Conservation (phyloP, 2,113 vertebrate genomes). For the Gadus macrocephalus region DNA sequence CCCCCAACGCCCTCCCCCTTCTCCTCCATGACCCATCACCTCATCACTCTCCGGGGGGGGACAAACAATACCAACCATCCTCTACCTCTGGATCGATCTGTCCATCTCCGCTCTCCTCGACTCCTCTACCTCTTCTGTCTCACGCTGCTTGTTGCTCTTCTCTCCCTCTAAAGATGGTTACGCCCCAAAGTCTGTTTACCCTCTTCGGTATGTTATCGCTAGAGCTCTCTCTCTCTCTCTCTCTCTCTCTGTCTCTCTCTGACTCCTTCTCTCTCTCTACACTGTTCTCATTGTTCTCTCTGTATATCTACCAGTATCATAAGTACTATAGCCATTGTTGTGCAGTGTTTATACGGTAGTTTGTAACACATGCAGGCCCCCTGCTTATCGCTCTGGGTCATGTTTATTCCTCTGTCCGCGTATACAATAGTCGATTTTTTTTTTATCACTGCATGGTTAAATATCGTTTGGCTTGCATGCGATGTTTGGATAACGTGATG, state of each 20-base stretch:
- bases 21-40: conserved; percentile 94
- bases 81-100: conserved; percentile 99
- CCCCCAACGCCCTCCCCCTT: conserved; percentile 66
- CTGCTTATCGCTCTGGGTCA: conserved; percentile 38
- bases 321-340: conserved; percentile 31
- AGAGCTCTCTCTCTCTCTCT: conserved; percentile 88
- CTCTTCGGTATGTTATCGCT: conserved; percentile 92
- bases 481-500: conserved; percentile 77
- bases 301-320: conserved; percentile 40
- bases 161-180: conserved; percentile 84
- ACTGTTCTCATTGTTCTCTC: conserved; percentile 38
- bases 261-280: conserved; percentile 63
- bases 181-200: conserved; percentile 88
- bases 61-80: conserved; percentile 57
- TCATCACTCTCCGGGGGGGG: conserved; percentile 97
- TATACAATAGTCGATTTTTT: conserved; percentile 71
- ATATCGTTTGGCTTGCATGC: conserved; percentile 83
- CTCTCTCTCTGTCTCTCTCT: conserved; percentile 68
- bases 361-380: conserved; percentile 12
- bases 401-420: conserved; percentile 66
- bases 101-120: conserved; percentile 97
- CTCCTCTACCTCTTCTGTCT: conserved; percentile 92
- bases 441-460: conserved; percentile 84
- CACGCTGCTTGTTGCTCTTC: conserved; percentile 90
- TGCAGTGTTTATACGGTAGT: conserved; percentile 18